Percentiles rank a stretch among this genome's conserved stretches.
phyloP scores from a whole-genome alignment of 2,888 invertebrate species.

The Gasteruption jaculator region DNA sequence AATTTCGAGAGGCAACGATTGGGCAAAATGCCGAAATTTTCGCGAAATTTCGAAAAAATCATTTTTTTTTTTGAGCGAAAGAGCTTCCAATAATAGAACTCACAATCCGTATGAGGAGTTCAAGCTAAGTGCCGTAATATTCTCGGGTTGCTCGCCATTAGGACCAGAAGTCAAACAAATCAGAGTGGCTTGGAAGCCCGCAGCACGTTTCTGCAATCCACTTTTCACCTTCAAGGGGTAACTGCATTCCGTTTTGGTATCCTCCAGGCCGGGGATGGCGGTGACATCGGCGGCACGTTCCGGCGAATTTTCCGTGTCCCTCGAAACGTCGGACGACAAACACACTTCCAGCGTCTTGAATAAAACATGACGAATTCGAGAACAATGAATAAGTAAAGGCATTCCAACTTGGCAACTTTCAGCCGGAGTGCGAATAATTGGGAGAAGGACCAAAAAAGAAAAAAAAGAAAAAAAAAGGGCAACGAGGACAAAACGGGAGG shows the following conservation, averaged over 20 bases:
- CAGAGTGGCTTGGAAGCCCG: conserved; percentile 97
- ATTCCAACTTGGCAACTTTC: too few species aligned
- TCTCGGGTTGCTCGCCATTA: conserved; percentile 74
- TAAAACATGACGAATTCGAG: conserved; percentile 12
- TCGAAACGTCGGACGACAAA: conserved; percentile 74
- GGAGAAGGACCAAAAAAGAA: conserved; percentile 4
- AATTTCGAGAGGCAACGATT: too few species aligned
- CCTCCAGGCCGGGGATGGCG: conserved; percentile 53
- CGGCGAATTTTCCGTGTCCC: conserved; percentile 75
- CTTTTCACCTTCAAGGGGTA: conserved; percentile 64
- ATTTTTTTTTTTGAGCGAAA: conserved; percentile 6
- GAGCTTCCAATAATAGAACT: conserved; percentile 52
- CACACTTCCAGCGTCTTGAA: conserved; percentile 81
- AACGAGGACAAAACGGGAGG: conserved; percentile 14
- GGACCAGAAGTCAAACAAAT: conserved; percentile 87
- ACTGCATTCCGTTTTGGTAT: conserved; percentile 49
- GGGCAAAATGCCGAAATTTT: conserved; percentile 7
- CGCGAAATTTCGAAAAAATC: conserved; percentile 12
- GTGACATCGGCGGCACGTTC: conserved; percentile 70
- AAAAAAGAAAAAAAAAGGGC: conserved; percentile 1
- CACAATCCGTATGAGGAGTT: conserved; percentile 97
- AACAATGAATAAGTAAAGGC: too few species aligned
- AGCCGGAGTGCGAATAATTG: conserved; percentile 12
- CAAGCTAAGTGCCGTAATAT: conserved; percentile 84
- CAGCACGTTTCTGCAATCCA: conserved; percentile 77